These are phyloP conservation scores for Hyperopisus bebe DNA, from an alignment of 2,113 vertebrate species.

Conservation along the genomic window DNA sequence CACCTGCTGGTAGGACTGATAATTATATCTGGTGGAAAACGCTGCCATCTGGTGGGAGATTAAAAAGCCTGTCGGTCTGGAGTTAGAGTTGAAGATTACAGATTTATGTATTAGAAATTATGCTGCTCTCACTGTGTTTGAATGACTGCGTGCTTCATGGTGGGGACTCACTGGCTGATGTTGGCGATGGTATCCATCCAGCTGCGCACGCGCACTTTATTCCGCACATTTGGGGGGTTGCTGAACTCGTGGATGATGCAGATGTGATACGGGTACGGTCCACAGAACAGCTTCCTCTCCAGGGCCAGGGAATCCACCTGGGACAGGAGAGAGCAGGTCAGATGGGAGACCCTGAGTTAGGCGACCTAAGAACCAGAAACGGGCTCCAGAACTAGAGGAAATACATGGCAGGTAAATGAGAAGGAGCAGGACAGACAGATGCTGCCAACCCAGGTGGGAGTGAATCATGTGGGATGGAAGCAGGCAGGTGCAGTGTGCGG, in stretches of 20 bases:
- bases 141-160: neutral
- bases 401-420: neutral
- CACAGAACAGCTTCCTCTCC: constrained; percentile 89
- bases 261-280: constrained; percentile 94
- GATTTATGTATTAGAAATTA: neutral
- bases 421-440: neutral
- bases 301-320: constrained; percentile 85
- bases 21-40: constrained; percentile 13
- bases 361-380: neutral
- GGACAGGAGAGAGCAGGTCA: constrained; percentile 5
- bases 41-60: constrained; percentile 13
- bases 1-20: constrained; percentile 24
- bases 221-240: constrained; percentile 94
- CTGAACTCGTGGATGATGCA: constrained; percentile 96
- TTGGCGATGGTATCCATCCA: constrained; percentile 99
- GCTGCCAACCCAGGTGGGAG: neutral
- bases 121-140: no score
- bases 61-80: neutral
- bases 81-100: neutral
- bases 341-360: neutral
- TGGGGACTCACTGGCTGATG: constrained; percentile 88
- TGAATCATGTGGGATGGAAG: neutral
- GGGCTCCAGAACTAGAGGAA: neutral
- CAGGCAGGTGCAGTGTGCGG: no score
- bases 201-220: constrained; percentile 92